phyloP scores from a whole-genome alignment of 2,888 invertebrate genomes.

The Archaeoteleia sp. region DNA sequence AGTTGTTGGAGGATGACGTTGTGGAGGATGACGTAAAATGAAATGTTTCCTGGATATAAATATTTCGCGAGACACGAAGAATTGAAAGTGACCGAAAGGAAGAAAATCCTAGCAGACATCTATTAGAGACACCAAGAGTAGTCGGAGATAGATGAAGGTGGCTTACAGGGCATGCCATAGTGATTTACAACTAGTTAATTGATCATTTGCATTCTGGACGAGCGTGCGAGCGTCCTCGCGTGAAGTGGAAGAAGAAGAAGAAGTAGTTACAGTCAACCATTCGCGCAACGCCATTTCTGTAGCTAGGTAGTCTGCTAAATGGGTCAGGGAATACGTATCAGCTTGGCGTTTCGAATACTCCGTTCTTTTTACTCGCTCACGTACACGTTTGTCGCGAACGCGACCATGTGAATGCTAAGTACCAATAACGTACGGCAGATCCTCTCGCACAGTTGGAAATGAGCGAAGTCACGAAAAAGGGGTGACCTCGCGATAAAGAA shows the following conservation, averaged over 20 bases:
- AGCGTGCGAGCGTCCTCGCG: no score
- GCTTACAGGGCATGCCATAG: slow-evolving; percentile 56
- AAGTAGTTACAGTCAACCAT: background rate
- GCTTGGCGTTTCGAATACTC: slow-evolving; percentile 39
- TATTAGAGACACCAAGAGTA: background rate
- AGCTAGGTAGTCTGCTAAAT: slow-evolving; percentile 66
- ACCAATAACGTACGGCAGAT: slow-evolving; percentile 26
- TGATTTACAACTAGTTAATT: slow-evolving; percentile 72
- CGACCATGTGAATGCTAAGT: slow-evolving; percentile 43
- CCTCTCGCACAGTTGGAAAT: slow-evolving; percentile 19
- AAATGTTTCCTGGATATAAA: no score
- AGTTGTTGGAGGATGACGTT: no score
- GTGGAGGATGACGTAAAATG: no score
- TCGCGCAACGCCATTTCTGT: slow-evolving; percentile 42
- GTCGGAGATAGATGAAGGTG: no score
- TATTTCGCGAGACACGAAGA: no score
- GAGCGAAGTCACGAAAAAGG: slow-evolving; percentile 41
- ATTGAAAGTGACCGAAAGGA: no score
- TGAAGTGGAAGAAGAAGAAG: slow-evolving; percentile 8
- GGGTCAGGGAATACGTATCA: slow-evolving; percentile 65
- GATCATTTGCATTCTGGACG: slow-evolving; percentile 71
- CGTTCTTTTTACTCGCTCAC: slow-evolving; percentile 44
- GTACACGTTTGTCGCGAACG: slow-evolving; percentile 40
- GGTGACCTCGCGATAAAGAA: slow-evolving; percentile 30
- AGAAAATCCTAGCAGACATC: no score